Base-by-base conservation (phyloP, 2,888 invertebrate genomes). In the Megamerina dolium region DNA sequence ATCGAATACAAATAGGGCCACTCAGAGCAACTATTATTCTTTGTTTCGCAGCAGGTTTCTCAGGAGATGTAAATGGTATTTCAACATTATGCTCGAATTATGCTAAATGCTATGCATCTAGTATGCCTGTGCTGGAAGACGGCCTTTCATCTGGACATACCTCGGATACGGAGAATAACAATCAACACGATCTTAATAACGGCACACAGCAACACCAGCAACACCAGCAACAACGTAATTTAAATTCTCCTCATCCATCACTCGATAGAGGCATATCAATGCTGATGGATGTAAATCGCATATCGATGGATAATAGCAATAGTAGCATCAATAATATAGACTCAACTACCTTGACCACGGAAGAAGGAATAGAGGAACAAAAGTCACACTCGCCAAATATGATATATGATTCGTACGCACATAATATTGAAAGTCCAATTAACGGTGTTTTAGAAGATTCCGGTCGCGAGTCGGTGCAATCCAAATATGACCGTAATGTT, bases 91-190 rank as follows among this genome's bases (percentile, higher is more conserved):
- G 68, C 45, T 60, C 77, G 32, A 81, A 80, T 64, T 78, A 80
- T 60, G 75, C 81, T 29, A 78, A 79, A 68, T 78, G 80, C 72
- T 85, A 78, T 72, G 82, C 81, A 37, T 83, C 82, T 36, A 82
- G 82, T 58, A 87, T 95, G 86, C 95, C 95, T 1, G 85, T 91
- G 13, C 80, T 95, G 33, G 93, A 94, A 66, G 95, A 95, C 70
- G 94, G 93, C 0, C 75, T 95, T 44, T 93, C 93, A 2, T 93
- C 93, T 27, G 93, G 93, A 3, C 93, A 93, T 65, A 90, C 85
- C 2, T 92, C 92, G 50, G 94, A 94, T 64, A 87, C 83, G 0
- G 94, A 94, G 73, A 89, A 89, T 66, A 88, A 87, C 62, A 89
- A 88, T 70, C 84, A 55, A 43, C 54, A 57, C 41, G 53, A 53